Conservation (phyloP, 2,888 invertebrate species). For the Cabera pusaria region DNA sequence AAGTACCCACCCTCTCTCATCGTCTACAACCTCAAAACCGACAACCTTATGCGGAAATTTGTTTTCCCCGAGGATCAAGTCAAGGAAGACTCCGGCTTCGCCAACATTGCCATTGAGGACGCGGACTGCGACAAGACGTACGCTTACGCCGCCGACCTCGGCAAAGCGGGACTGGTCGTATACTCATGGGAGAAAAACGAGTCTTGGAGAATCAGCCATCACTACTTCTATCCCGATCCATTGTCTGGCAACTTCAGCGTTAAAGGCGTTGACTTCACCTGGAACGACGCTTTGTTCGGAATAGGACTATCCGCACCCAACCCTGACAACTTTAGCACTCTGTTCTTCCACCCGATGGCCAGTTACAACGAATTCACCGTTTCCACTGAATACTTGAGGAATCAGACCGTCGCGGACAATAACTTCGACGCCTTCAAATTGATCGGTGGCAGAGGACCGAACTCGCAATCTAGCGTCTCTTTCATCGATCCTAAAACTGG, state of each 20-base stretch:
- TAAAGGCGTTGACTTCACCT: slow-evolving; percentile 87
- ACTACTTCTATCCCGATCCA: slow-evolving; percentile 88
- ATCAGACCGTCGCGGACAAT: slow-evolving; percentile 78
- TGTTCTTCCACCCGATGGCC: slow-evolving; percentile 91
- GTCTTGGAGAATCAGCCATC: slow-evolving; percentile 89
- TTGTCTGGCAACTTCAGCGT: slow-evolving; percentile 88
- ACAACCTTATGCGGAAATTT: slow-evolving; percentile 86
- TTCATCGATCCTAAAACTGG: slow-evolving; percentile 88
- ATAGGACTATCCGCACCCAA: slow-evolving; percentile 86
- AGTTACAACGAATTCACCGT: slow-evolving; percentile 91
- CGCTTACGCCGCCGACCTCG: slow-evolving; percentile 89
- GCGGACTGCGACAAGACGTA: slow-evolving; percentile 87
- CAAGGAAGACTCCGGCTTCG: slow-evolving; percentile 87
- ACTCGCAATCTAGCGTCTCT: slow-evolving; percentile 88
- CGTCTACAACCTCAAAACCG: slow-evolving; percentile 88
- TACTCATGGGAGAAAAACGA: slow-evolving; percentile 88
- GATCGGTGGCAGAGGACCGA: slow-evolving; percentile 87
- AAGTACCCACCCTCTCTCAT: slow-evolving; percentile 85
- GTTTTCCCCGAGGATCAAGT: slow-evolving; percentile 85
- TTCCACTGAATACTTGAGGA: slow-evolving; percentile 86
- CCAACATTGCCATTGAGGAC: slow-evolving; percentile 91
- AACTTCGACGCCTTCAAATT: slow-evolving; percentile 86
- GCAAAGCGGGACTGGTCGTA: slow-evolving; percentile 87
- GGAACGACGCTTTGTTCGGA: slow-evolving; percentile 91
- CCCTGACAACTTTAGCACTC: slow-evolving; percentile 85